Conservation (phyloP, 2,797 vertebrate genomes). For the Pseudochromis fuscus region DNA sequence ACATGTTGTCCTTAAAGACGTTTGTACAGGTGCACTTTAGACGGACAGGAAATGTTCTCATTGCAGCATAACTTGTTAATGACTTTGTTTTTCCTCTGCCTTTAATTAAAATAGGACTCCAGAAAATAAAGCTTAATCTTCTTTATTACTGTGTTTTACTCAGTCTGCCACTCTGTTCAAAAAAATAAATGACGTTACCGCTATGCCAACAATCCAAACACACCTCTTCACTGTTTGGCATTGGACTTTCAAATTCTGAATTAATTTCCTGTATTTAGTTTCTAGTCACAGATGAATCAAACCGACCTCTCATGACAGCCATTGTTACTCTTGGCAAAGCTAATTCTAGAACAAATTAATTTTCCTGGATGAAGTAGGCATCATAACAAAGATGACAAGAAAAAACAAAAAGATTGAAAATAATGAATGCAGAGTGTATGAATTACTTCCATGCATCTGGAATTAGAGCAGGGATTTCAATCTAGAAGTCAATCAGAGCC, state of each 20-base stretch:
- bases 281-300: constrained; percentile 34
- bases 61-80: constrained; percentile 22
- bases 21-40: constrained; percentile 4
- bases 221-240: constrained; percentile 48
- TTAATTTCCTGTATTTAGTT: constrained; percentile 64
- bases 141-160: constrained; percentile 33
- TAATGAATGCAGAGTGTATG: too few relatives aligned
- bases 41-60: constrained; percentile 22
- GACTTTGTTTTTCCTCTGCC: constrained; percentile 18
- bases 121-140: constrained; percentile 40
- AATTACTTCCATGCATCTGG: too few relatives aligned
- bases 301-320: not conserved
- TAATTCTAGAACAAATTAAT: not conserved
- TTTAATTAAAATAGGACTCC: constrained; percentile 9
- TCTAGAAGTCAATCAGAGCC: too few relatives aligned
- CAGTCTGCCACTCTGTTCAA: not conserved
- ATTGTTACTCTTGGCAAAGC: not conserved
- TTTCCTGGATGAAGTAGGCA: not conserved
- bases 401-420: too few relatives aligned
- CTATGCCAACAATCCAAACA: constrained; percentile 12
- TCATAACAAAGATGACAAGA: not conserved
- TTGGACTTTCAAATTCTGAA: constrained; percentile 37
- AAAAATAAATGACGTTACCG: not conserved
- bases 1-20: not conserved
- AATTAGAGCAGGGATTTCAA: too few relatives aligned